Evolutionary conservation across 92 coral and sea anemone species (phyloP).

Genomic region (Heteractis magnifica): DNA sequence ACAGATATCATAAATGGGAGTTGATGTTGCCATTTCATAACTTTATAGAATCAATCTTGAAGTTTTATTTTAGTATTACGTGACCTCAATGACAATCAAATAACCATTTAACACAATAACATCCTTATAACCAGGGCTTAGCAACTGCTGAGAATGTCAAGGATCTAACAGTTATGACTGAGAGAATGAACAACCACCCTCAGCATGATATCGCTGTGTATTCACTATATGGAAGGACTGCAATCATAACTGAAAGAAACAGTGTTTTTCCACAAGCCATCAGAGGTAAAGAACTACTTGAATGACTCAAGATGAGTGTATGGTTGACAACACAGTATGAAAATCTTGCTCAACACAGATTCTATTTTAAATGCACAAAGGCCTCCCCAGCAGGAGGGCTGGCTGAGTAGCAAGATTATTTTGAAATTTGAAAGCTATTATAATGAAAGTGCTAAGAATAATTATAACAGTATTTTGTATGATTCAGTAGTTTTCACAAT

Average conservation of each 20-base stretch:
- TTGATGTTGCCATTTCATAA: background rate
- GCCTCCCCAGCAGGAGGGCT: slow-evolving; percentile 35
- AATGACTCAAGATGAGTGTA: background rate
- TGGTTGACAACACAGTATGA: slow-evolving; percentile 23
- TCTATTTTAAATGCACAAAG: slow-evolving; percentile 28
- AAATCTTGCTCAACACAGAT: slow-evolving; percentile 19
- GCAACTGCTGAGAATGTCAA: slow-evolving; percentile 28
- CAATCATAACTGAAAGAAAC: background rate
- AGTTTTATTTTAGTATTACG: background rate
- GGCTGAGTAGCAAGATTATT: background rate
- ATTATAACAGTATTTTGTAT: background rate
- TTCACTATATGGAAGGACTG: background rate
- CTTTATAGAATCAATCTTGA: background rate
- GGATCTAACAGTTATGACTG: background rate
- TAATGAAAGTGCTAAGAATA: background rate
- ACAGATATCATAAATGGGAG: background rate
- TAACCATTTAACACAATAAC: background rate
- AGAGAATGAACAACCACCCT: background rate
- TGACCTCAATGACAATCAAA: background rate
- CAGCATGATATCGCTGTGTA: background rate
- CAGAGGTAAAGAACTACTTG: background rate
- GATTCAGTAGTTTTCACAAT: background rate
- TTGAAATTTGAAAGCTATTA: background rate
- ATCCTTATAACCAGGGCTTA: background rate
- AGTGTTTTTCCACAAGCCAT: background rate